These are phyloP conservation scores for Capitulum mitella DNA, from an alignment of 2,888 invertebrate species.

Conservation along the genomic window DNA sequence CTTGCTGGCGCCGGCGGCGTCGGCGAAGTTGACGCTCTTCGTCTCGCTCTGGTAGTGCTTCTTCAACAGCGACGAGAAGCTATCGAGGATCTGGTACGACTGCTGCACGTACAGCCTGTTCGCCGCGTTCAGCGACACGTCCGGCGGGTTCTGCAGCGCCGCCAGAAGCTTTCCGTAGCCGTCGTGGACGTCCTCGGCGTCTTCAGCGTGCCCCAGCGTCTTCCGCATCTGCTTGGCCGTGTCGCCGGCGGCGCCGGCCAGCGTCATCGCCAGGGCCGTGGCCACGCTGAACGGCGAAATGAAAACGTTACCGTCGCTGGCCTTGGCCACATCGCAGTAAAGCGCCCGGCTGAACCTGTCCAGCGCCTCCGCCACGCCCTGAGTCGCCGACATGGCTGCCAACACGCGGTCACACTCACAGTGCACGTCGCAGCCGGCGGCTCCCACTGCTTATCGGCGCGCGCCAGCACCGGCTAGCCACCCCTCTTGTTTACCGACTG, in stretches of 20 bases:
- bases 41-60: constrained; percentile 51
- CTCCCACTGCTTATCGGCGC: too few relatives aligned
- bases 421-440: too few relatives aligned
- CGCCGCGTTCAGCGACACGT: constrained; percentile 65
- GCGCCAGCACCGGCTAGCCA: too few relatives aligned
- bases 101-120: constrained; percentile 66
- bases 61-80: constrained; percentile 48
- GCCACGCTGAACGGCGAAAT: constrained; percentile 63
- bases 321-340: not conserved
- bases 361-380: too few relatives aligned
- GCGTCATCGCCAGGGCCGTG: constrained; percentile 67
- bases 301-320: not conserved
- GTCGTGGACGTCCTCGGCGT: not conserved
- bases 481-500: too few relatives aligned
- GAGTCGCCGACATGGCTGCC: too few relatives aligned
- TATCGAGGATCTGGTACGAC: constrained; percentile 52
- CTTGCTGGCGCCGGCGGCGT: constrained; percentile 54
- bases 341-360: too few relatives aligned
- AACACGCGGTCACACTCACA: too few relatives aligned
- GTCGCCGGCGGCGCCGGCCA: constrained; percentile 63
- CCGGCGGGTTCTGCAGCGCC: not conserved
- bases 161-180: not conserved
- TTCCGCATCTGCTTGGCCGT: constrained; percentile 60
- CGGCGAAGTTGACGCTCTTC: constrained; percentile 52
- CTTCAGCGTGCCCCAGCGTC: constrained; percentile 50